These are phyloP conservation scores for Megaleporinus macrocephalus DNA, from an alignment of 2,113 vertebrate species.

Conservation along the genomic window DNA sequence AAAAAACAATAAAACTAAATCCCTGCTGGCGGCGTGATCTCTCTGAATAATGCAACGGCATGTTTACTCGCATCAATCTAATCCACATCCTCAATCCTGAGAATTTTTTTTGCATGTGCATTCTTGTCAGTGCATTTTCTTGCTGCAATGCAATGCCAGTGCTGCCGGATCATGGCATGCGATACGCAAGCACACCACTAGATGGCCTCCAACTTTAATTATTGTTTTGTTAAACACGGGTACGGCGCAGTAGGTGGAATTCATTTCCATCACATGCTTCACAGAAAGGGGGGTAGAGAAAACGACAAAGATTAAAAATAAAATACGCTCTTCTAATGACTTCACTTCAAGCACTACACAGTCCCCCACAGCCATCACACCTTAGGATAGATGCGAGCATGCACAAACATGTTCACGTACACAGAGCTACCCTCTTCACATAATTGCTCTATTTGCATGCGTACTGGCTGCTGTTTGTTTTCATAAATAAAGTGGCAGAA, in stretches of 20 bases:
- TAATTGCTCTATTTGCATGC: conserved; percentile 39
- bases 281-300: not conserved
- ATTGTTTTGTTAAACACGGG: conserved; percentile 38
- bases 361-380: conserved; percentile 2
- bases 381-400: conserved; percentile 5
- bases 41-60: conserved; percentile 23
- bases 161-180: conserved; percentile 13
- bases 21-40: conserved; percentile 12
- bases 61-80: conserved; percentile 24
- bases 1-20: not conserved
- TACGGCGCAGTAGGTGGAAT: not conserved
- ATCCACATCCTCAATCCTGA: not conserved
- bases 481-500: conserved; percentile 36
- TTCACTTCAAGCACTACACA: conserved; percentile 9
- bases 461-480: conserved; percentile 14
- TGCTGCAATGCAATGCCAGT: conserved; percentile 1
- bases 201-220: conserved; percentile 60
- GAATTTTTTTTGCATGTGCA: conserved; percentile 23
- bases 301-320: not conserved
- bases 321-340: conserved; percentile 4
- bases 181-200: conserved; percentile 54
- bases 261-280: conserved; percentile 12
- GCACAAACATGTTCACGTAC: conserved; percentile 34
- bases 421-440: conserved; percentile 35
- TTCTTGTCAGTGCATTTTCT: conserved; percentile 25